Evolutionary conservation across 2,888 invertebrate genomes (phyloP), one percentile per base, ranked within the genome.

Genomic region (Ligdia adustata): DNA sequence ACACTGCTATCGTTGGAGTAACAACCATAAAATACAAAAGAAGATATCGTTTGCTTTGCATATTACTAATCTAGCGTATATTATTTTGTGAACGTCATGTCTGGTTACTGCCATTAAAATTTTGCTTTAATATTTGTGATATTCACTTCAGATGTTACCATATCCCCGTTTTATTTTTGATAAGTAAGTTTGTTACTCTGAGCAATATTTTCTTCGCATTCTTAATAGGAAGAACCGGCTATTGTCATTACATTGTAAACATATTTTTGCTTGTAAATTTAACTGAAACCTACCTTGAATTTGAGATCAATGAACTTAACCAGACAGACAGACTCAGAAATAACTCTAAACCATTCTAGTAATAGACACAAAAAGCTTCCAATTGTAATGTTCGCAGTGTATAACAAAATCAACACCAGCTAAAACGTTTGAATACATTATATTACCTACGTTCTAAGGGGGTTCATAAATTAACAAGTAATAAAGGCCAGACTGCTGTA

Each of bases 381-480:
- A 42, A 47, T 35, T 27, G 32, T 6, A 35, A 52, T 41, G 20
- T 40, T 55, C 47, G 35, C 32, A 33, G 37, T 43, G 27, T 22
- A 41, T 54, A 48, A 51, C 37, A 33, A 52, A 47, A 48, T 56
- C 48, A 52, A 49, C 52, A 52, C 52, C 38, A 52, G 31, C 38
- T 49, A 54, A 52, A 54, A 44, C 38, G 40, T 18, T n/a, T 9
- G 45, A 33, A n/a, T 16, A 48, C 49, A 33, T 55, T 45, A 9
- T 28, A 33, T 55, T 47, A 51, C 48, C 48, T 58, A 61, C 48
- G 39, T 45, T 41, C 51, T 52, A 61, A 45, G 56, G 55, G 60
- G 67, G 62, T 66, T 66, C 72, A 78, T 82, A 81, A 80, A 81
- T 80, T 79, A 72, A 64, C 73, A 59, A 64, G 69, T 72, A 74